These are phyloP conservation scores for Phrynosoma platyrhinos DNA, from an alignment of 2,113 vertebrate genomes.

Conservation along the genomic window DNA sequence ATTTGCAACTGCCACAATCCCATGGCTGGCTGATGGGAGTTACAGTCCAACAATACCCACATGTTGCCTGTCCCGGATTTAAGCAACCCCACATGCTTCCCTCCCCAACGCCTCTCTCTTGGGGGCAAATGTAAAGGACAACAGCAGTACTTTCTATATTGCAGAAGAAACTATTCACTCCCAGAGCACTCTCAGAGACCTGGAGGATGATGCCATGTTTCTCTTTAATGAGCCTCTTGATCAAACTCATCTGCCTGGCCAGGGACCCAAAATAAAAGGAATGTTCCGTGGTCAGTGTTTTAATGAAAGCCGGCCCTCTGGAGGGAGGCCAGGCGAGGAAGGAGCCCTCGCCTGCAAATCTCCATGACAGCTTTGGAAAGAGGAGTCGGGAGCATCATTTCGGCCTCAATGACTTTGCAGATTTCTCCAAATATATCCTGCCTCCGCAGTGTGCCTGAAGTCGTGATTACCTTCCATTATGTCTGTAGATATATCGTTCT, in stretches of 20 bases:
- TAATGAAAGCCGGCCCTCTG: constrained; percentile 30
- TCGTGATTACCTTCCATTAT: constrained; percentile 5
- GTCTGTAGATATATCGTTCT: background rate
- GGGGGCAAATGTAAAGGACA: too few relatives aligned
- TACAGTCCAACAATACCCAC: too few relatives aligned
- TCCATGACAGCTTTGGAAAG: constrained; percentile 13
- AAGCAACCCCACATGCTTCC: too few relatives aligned
- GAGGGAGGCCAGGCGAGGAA: background rate
- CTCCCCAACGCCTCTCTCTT: too few relatives aligned
- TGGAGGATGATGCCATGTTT: constrained; percentile 53
- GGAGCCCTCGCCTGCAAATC: constrained; percentile 7
- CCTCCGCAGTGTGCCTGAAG: background rate
- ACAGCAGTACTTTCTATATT: constrained; percentile 38
- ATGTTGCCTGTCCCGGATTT: too few relatives aligned
- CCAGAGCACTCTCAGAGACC: constrained; percentile 43
- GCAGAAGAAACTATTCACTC: constrained; percentile 54
- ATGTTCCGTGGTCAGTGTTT: constrained; percentile 47
- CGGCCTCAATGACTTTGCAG: constrained; percentile 25
- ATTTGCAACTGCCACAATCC: too few relatives aligned
- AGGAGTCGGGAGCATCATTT: background rate
- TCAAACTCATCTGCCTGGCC: constrained; percentile 50
- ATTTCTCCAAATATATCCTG: constrained; percentile 18
- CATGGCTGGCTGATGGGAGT: too few relatives aligned
- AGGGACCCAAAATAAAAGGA: constrained; percentile 22
- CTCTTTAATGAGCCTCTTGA: constrained; percentile 53